These are phyloP conservation scores for Galeopsomyia nigrocyanea DNA, from an alignment of 2,888 invertebrate species.

Conservation along the genomic window DNA sequence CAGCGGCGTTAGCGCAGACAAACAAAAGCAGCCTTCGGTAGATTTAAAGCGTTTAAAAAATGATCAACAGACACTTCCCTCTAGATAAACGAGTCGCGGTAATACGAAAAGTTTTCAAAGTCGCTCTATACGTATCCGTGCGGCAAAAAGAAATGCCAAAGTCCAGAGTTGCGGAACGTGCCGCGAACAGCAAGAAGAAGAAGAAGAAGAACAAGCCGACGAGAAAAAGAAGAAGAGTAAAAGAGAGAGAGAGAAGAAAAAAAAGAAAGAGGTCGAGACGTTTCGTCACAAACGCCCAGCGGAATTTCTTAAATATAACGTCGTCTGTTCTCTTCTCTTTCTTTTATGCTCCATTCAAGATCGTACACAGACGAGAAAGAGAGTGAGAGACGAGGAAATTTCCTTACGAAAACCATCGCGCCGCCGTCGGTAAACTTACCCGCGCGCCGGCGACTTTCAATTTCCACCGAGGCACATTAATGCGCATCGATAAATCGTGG, in stretches of 20 bases:
- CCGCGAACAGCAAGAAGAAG: neutral
- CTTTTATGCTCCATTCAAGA: neutral
- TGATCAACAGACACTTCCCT: slow-evolving; percentile 28
- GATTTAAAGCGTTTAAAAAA: slow-evolving; percentile 27
- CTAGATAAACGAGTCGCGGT: slow-evolving; percentile 13
- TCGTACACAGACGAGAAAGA: slow-evolving; percentile 2
- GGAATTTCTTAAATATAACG: slow-evolving; percentile 33
- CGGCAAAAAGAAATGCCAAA: slow-evolving; percentile 21
- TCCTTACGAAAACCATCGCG: neutral
- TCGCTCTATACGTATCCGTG: neutral
- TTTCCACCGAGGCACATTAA: neutral
- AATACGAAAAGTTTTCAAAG: slow-evolving; percentile 17
- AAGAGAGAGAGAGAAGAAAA: neutral
- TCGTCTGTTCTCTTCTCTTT: neutral
- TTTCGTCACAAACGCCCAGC: slow-evolving; percentile 33
- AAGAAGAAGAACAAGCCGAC: neutral
- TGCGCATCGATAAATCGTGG: neutral
- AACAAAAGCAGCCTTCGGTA: too few species aligned
- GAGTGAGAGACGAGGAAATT: neutral
- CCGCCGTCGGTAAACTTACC: too few species aligned
- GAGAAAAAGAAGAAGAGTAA: neutral
- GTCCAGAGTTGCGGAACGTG: slow-evolving; percentile 20
- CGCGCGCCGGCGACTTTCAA: too few species aligned
- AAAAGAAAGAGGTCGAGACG: slow-evolving; percentile 37
- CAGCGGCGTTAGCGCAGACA: too few species aligned